Evolutionary conservation across 2,888 invertebrate species (phyloP), one percentile per base, ranked within the genome.

Genomic region (Alentia gelatinosa): DNA sequence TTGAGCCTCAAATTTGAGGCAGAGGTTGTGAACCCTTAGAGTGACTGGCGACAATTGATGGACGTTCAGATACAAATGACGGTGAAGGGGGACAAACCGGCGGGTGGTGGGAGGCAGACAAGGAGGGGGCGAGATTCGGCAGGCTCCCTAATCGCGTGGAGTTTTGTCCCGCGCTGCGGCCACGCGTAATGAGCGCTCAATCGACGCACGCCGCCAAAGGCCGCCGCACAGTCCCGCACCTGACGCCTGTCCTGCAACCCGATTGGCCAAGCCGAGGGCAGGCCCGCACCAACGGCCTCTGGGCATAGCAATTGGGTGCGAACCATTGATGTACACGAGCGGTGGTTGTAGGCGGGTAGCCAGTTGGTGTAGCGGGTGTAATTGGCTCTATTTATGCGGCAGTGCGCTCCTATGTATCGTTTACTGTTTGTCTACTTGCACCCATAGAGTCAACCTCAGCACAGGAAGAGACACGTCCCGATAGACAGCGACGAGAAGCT

Each of bases 361-460:
- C 68, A 68, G 26, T 7, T 47, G 9, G 47, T n/a, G 56, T 19
- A 56, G 12, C 19, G 56, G 26, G 68, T 68, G 68, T 68, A 68
- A 68, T 68, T 68, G 68, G 68, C 68, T 68, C 30, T 68, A 68
- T 30, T 68, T 30, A 68, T 68, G 68, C 26, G 26, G 33, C 26
- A 12, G 30, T 26, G 26, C 4, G 5, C 68, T 30, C 68, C 68
- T 33, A 12, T 26, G 68, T 68, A 68, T 68, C 68, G 68, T 68
- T 68, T 68, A 68, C 30, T 68, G 68, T 68, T 68, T 68, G 68
- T 68, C 68, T 68, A 30, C 68, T 33, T 19, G n/a, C 68, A 68
- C 68, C 68, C 68, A 30, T 30, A 4, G 30, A 68, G 68, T 68
- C 30, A 30, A 30, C 26, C n/a, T 26, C 15, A 30, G n/a, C 68